Evolutionary conservation across 1,140 invertebrate species (phyloP), one percentile per base, ranked within the genome.

Genomic region (Paramacrobiotus metropolitanus): DNA sequence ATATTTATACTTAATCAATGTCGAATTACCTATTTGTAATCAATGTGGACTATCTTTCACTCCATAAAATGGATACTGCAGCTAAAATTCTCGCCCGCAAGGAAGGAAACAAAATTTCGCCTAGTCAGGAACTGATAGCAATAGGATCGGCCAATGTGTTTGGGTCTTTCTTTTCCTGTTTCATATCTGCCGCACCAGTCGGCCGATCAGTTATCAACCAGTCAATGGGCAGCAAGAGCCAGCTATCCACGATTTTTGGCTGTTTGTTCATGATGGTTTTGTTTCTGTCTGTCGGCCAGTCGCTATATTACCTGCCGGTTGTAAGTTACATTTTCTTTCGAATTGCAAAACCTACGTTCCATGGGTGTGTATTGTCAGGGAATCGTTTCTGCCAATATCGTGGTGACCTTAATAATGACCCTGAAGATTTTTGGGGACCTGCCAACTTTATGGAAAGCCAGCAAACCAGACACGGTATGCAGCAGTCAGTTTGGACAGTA

Each of bases 181-280:
- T 55, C 28, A 24, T 55, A 15, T 55, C 48, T 15, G 48, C 48
- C 28, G 48, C 48, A 28, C 48, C 48, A 15, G 28, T 55, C 24
- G 48, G 48, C 4, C 48, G 48, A 20, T 55, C 48, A 15, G 24
- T 55, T 24, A 55, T 55, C 48, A 55, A 55, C 48, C 48, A 55
- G 48, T 55, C 48, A 28, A 55, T 55, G 48, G 48, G 48, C 48
- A 55, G 48, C 48, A 55, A 55, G 24, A 55, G 48, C 28, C 48
- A 55, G 28, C 48, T 55, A 24, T 55, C 48, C 9, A 20, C 48
- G 15, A 15, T 55, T 15, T 55, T 55, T 28, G 48, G 48, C 15
- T 55, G 48, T 55, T 28, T 55, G 15, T 55, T 55, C 28, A 55
- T 55, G 48, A 28, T 55, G 4, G 9, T 28, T 24, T 24, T 55